Evolutionary conservation across 2,888 invertebrate species (phyloP).

Genomic region (Ennomos quercinarius): DNA sequence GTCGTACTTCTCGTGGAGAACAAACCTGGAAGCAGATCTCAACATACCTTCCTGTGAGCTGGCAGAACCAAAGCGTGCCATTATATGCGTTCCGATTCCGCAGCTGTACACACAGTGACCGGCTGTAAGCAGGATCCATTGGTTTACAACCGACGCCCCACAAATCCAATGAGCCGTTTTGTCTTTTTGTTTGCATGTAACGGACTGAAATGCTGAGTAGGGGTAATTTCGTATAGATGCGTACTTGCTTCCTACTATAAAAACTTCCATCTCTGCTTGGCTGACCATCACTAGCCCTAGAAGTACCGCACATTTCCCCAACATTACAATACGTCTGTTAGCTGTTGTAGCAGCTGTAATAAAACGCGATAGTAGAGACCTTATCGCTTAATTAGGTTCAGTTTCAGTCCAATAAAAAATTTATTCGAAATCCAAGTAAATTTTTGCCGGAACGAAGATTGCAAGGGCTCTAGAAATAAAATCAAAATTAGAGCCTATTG

Average conservation of each 20-base stretch:
- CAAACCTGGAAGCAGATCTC: constrained; percentile 3
- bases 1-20: constrained; percentile 31
- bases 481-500: too few species aligned
- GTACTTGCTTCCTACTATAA: constrained; percentile 39
- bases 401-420: not conserved
- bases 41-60: constrained; percentile 12
- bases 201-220: constrained; percentile 40
- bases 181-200: constrained; percentile 23
- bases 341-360: not conserved
- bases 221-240: constrained; percentile 39
- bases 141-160: constrained; percentile 55
- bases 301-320: constrained; percentile 9
- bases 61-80: constrained; percentile 33
- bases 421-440: not conserved
- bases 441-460: too few species aligned
- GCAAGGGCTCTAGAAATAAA: too few species aligned
- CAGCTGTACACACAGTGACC: constrained; percentile 49
- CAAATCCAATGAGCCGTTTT: constrained; percentile 37
- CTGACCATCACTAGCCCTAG: not conserved
- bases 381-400: constrained; percentile 11
- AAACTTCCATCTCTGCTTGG: constrained; percentile 32
- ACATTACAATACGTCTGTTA: constrained; percentile 9
- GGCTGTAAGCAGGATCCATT: constrained; percentile 49
- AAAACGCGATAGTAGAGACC: not conserved
- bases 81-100: fast-evolving